These are phyloP conservation scores for Salvelinus sp. DNA, from an alignment of 2,113 vertebrate genomes.

Conservation along the genomic window DNA sequence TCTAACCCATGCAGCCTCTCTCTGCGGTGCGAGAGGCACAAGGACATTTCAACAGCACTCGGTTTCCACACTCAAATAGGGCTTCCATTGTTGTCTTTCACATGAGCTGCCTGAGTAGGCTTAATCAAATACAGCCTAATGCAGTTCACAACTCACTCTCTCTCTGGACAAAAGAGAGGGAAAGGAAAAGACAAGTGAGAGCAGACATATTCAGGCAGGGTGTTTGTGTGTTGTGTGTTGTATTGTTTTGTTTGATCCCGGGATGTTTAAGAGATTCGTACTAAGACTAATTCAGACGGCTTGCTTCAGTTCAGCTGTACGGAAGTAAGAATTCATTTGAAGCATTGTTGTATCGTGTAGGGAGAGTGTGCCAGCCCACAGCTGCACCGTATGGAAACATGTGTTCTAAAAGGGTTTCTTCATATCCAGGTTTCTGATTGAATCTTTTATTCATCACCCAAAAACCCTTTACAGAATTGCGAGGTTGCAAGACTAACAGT, in stretches of 20 bases:
- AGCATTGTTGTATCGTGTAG: background rate
- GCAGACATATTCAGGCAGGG: background rate
- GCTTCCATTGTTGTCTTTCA: background rate
- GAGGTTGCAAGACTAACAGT: too few species aligned
- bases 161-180: background rate
- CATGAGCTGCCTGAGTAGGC: background rate
- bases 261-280: background rate
- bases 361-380: constrained; percentile 8
- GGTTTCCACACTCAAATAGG: background rate
- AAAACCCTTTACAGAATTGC: too few species aligned
- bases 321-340: background rate
- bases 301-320: background rate
- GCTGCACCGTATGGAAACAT: constrained; percentile 1
- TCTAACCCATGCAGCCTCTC: background rate
- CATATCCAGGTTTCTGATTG: too few species aligned
- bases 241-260: constrained; percentile 5
- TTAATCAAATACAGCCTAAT: background rate
- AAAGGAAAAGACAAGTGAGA: background rate
- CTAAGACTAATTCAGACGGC: background rate
- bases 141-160: too few species aligned
- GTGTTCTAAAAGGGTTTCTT: too few species aligned
- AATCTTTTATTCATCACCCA: too few species aligned
- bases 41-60: constrained; percentile 1
- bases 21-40: background rate
- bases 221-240: background rate